These are phyloP conservation scores for Tenthredo distinguenda DNA, from an alignment of 2,888 invertebrate genomes.

Conservation along the genomic window DNA sequence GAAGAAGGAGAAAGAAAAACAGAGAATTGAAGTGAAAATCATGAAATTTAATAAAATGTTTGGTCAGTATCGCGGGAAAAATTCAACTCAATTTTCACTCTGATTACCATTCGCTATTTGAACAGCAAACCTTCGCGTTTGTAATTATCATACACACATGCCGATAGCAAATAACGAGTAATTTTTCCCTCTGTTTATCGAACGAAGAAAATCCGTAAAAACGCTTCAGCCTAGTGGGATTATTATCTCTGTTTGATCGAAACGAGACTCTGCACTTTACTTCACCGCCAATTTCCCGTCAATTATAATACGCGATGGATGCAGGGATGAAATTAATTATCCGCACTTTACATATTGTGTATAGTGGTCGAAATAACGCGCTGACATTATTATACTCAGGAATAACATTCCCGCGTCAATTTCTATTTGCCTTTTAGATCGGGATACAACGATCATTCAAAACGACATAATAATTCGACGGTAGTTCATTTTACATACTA, in stretches of 20 bases:
- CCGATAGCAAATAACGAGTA: neutral
- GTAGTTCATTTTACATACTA: neutral
- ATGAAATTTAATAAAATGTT: neutral
- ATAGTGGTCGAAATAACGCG: neutral
- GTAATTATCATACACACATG: neutral
- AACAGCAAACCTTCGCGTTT: neutral
- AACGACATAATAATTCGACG: neutral
- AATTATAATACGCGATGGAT: constrained; percentile 5
- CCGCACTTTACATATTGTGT: neutral
- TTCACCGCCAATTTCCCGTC: neutral
- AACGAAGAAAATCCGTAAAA: neutral
- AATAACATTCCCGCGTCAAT: neutral
- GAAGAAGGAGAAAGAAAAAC: neutral
- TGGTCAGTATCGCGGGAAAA: neutral
- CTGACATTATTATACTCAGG: neutral
- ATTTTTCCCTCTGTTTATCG: neutral
- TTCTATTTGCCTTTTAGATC: neutral
- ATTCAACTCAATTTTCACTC: neutral
- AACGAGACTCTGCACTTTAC: neutral
- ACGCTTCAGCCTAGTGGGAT: neutral
- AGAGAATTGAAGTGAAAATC: neutral
- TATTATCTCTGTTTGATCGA: neutral
- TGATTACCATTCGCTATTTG: neutral
- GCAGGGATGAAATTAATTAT: constrained; percentile 21
- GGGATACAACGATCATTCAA: neutral